phyloP scores from a whole-genome alignment of 2,113 vertebrate species.

The Neogobius melanostomus region DNA sequence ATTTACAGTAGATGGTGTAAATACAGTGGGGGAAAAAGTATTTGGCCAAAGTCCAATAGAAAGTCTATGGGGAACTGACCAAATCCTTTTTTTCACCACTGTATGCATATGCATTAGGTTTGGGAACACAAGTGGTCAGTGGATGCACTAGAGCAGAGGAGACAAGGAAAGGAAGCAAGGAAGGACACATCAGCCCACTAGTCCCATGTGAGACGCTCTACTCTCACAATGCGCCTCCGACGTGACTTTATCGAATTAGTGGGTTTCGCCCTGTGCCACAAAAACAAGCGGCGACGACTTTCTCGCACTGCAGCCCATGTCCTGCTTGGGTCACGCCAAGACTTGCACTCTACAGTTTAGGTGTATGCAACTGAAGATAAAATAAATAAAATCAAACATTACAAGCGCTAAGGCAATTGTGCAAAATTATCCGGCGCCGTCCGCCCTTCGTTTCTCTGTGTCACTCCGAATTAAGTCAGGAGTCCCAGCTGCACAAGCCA shows the following conservation, averaged over 20 bases:
- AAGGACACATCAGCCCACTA: constrained; percentile 6
- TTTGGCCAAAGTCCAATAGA: no score
- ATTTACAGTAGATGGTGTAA: no score
- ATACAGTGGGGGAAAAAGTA: no score
- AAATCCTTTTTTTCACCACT: no score
- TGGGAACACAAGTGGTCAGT: constrained; percentile 33
- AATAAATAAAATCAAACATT: not conserved
- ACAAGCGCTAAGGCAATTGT: not conserved
- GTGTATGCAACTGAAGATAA: not conserved
- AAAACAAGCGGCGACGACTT: constrained; percentile 19
- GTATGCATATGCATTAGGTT: not conserved
- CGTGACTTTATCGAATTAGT: constrained; percentile 54
- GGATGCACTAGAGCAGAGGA: constrained; percentile 15
- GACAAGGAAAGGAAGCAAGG: constrained; percentile 8
- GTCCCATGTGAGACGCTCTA: constrained; percentile 38
- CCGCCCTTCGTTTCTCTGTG: constrained; percentile 34
- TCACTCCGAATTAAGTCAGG: constrained; percentile 47
- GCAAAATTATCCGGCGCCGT: constrained; percentile 4
- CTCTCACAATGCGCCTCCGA: constrained; percentile 36
- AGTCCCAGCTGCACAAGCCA: constrained; percentile 5
- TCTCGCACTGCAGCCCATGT: constrained; percentile 2
- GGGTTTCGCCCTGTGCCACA: constrained; percentile 28
- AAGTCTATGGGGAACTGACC: not conserved
- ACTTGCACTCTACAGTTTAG: not conserved
- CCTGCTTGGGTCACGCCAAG: not conserved